phyloP scores from a whole-genome alignment of 2,888 invertebrate species.

The Blomia tropicalis region DNA sequence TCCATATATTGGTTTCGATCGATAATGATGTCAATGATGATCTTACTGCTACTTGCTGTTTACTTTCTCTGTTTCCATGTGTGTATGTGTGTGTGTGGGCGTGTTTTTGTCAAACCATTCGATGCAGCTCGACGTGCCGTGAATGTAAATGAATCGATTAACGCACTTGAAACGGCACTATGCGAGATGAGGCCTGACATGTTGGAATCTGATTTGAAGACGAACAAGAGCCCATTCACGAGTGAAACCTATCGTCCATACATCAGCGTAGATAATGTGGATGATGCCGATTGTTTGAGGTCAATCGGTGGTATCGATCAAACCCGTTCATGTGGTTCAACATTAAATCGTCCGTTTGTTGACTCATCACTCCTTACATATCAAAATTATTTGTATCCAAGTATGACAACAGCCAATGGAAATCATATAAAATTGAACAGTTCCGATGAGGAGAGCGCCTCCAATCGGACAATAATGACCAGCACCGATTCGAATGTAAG shows the following conservation, averaged over 20 bases:
- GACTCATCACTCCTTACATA: constrained; percentile 12
- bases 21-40: no score
- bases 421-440: neutral
- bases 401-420: neutral
- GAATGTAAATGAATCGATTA: constrained; percentile 13
- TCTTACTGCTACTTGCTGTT: no score
- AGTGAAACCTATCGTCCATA: constrained; percentile 1
- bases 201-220: neutral
- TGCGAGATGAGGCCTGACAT: constrained; percentile 7
- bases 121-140: constrained; percentile 4
- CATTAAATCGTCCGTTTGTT: neutral
- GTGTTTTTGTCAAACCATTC: no score
- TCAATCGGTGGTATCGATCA: no score
- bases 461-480: neutral
- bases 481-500: constrained; percentile 12
- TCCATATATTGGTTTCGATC: neutral
- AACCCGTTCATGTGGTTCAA: neutral
- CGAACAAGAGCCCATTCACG: neutral
- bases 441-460: constrained; percentile 15
- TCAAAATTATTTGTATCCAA: constrained; percentile 14
- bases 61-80: no score
- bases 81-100: neutral
- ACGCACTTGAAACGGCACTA: constrained; percentile 6
- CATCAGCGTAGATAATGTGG: neutral
- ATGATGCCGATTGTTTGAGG: neutral